Base-by-base conservation (phyloP, 2,888 invertebrate species). In the Aphodius sticticus region DNA sequence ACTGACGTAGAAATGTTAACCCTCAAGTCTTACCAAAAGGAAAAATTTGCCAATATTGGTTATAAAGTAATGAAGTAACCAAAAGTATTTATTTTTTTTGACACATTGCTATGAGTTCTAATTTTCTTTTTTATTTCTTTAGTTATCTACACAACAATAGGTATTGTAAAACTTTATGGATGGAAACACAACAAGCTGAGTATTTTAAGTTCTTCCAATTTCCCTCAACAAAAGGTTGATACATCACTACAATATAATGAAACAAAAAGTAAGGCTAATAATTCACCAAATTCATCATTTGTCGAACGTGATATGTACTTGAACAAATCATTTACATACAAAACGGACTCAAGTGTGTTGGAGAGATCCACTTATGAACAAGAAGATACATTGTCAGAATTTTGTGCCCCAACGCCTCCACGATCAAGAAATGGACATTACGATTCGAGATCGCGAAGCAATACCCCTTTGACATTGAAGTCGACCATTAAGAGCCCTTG, bases 401-500 rank as follows among this genome's bases (percentile, higher is more conserved):
- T 83, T 77, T 81, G 82, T 38, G 78, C 83, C 77, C 85, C 88
- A 15, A 88, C 88, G 5, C 88, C 89, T 5, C 88, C 88, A 6
- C 77, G 84, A 16, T 88, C 88, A 0, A 85, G 87, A 79, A 85
- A 81, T 78, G 86, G 86, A 9, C 80, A 84, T 80, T 85, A 86
- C 14, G 77, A 83, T 78, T 86, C 86, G 6, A 84, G 88, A 82
- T 86, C 87, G 74, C 84, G 87, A 79, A 89, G 89, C 83, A 84
- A 83, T 26, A 89, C 89, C 0, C 89, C 89, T n/a, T 79, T 85
- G 12, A 70, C 78, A n/a, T 77, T 85, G 69, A 87, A 87, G 79
- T 80, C 83, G n/a, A 79, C 76, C 38, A 15, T 81, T 6, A 87
- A 83, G 81, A 82, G 81, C 7, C 78, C 80, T 14, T 89, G 89